phyloP scores from a whole-genome alignment of 2,113 vertebrate species.

The Malaclemys terrapin region DNA sequence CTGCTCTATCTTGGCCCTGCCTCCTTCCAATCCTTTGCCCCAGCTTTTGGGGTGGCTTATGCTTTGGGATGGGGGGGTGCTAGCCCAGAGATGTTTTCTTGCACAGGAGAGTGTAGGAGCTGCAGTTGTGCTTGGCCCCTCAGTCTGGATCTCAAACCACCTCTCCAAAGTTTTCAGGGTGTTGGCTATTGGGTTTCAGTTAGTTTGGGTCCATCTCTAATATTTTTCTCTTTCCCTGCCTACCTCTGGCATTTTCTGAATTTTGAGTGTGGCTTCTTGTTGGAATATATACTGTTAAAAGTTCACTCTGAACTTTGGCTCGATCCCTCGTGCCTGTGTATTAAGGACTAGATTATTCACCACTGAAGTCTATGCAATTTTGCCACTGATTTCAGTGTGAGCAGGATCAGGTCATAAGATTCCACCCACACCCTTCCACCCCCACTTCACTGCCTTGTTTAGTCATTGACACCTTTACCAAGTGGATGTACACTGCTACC shows the following conservation, averaged over 20 bases:
- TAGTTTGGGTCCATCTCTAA: not conserved
- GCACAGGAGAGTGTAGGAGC: not conserved
- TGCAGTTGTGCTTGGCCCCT: not conserved
- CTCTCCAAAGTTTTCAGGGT: not conserved
- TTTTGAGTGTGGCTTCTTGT: not conserved
- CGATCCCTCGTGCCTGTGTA: not conserved
- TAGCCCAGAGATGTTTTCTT: not conserved
- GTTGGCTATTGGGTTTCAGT: not conserved
- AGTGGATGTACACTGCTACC: not conserved
- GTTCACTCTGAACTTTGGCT: not conserved
- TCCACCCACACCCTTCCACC: fast-evolving
- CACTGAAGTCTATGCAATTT: not conserved
- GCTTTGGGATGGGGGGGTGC: not conserved
- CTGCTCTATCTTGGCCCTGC: not conserved
- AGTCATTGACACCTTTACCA: fast-evolving
- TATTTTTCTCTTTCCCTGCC: not conserved
- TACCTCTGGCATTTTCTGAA: not conserved
- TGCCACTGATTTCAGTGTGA: not conserved
- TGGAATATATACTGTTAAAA: not conserved
- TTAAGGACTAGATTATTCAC: not conserved
- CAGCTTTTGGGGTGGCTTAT: not conserved
- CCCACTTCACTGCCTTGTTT: fast-evolving
- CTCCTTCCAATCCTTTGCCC: not conserved
- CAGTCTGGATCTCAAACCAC: not conserved
- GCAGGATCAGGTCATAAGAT: not conserved